Base-by-base conservation (phyloP, 2,113 vertebrate species). In the Scytalopus superciliaris region DNA sequence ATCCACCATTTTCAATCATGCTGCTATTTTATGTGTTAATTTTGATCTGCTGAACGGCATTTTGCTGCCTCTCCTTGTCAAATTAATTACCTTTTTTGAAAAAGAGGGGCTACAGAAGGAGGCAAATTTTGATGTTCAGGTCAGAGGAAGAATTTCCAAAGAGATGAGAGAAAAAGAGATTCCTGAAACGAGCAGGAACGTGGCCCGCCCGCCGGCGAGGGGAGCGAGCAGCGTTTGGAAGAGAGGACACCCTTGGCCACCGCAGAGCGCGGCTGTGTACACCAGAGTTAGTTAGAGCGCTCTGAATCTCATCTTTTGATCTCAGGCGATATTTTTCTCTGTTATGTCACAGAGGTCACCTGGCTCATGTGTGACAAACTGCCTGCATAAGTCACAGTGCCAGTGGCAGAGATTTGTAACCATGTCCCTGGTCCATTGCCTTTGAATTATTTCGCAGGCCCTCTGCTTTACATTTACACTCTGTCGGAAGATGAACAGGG, bases 351-450 rank as follows among this genome's bases (percentile, higher is more conserved):
- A 98, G 98, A 98, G 98, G 98, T 99, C 98, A 98, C 98, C 98
- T 98, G 97, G 98, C 98, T 98, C 97, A 93, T 97, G 97, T 97
- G 98, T 99, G 99, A 99, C 98, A 99, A 98, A 99, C 98, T 98
- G 98, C 98, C 98, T 96, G 96, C 98, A 98, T 98, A 98, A 98
- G 98, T 98, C 98, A 98, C 97, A 96, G 97, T 97, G 97, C 98
- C 97, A 97, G 98, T 98, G 98, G 98, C 98, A 98, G 98, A 99
- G 99, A 99, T 99, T 99, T 99, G 99, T 99, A 98, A 99, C 98
- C 97, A 94, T 98, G 99, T 99, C 98, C 98, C 98, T 99, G 99
- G 98, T 99, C 99, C 98, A 99, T 98, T 99, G 98, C 98, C 98
- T 99, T 99, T 99, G 98, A 99, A 99, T 99, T 99, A 99, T 99